Conservation (phyloP, 2,888 invertebrate genomes). For the Cephalotes varians region DNA sequence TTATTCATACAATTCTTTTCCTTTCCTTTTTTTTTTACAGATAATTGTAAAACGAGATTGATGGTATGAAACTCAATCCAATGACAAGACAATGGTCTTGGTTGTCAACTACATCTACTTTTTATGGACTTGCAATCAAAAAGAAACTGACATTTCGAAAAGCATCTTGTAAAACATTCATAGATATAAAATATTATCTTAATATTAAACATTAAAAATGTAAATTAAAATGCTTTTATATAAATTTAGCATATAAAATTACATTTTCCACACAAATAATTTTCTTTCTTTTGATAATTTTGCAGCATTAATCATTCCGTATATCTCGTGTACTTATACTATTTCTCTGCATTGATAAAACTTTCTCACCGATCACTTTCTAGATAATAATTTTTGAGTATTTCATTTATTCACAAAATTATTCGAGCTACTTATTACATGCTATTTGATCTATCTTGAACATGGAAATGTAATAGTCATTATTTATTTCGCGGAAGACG, state of each 20-base stretch:
- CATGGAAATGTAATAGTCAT: background rate
- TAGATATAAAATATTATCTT: background rate
- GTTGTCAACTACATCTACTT: slow-evolving; percentile 89
- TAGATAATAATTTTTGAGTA: background rate
- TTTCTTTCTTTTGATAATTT: background rate
- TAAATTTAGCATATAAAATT: background rate
- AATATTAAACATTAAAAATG: background rate
- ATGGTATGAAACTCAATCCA: slow-evolving; percentile 92
- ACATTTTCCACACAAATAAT: background rate
- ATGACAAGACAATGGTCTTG: slow-evolving; percentile 92
- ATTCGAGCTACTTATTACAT: background rate
- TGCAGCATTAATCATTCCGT: background rate
- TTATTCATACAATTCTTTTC: slow-evolving; percentile 25
- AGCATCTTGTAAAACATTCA: background rate
- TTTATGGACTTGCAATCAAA: slow-evolving; percentile 93
- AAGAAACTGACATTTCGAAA: background rate
- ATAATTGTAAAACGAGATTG: slow-evolving; percentile 90
- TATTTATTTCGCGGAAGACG: background rate
- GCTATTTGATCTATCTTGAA: background rate
- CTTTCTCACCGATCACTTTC: background rate
- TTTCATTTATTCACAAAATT: background rate
- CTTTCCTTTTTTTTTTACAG: slow-evolving; percentile 86
- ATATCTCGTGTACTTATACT: background rate
- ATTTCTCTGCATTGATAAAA: background rate
- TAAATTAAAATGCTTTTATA: background rate